Evolutionary conservation across 1,140 invertebrate genomes (phyloP), one percentile per base, ranked within the genome.

Genomic region (Pseudobourletiella spinata): DNA sequence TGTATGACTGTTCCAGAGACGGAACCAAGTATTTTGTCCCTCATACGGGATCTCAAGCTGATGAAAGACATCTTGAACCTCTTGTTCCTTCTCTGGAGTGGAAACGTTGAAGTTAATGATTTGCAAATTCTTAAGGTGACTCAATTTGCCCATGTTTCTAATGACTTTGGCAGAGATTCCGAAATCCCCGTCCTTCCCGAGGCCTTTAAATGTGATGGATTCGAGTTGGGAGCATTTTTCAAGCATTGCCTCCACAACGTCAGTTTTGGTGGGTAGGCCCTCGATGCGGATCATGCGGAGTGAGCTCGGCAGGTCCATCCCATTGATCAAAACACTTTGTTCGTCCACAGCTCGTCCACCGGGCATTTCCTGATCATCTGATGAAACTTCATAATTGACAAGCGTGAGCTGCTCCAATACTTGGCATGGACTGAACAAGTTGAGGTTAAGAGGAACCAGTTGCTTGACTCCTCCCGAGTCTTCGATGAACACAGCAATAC

Each of bases 11-110:
- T 39, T 39, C 32, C 32, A 39, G n/a, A 39, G 8, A 39, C 32
- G 32, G 32, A 67, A 39, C 61, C 61, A 63, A 14, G 65, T 67
- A 55, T 64, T 61, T 57, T 61, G 46, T 1, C 60, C 61, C 56
- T 59, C 61, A 51, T 50, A 67, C 16, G 57, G 57, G 22, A 63
- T 32, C 18, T 57, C 61, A 25, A 67, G 59, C 3, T 24, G 16
- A 15, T 57, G 57, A 46, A 62, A 67, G 18, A 64, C 52, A n/a
- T 30, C 16, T 35, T 67, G 57, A 2, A 67, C 26, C 26, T 59
- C 54, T 8, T 25, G 3, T 51, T 52, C 26, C 26, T 42, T 59
- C 15, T 67, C 59, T 32, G 32, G 29, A 15, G 57, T 61, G 14
- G 26, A 25, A 29, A 51, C 61, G 29, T 67, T 67, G 43, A 67